Percentiles rank a stretch among this genome's conserved stretches.
phyloP scores from a whole-genome alignment of 2,113 vertebrate species.

The Caretta caretta region DNA sequence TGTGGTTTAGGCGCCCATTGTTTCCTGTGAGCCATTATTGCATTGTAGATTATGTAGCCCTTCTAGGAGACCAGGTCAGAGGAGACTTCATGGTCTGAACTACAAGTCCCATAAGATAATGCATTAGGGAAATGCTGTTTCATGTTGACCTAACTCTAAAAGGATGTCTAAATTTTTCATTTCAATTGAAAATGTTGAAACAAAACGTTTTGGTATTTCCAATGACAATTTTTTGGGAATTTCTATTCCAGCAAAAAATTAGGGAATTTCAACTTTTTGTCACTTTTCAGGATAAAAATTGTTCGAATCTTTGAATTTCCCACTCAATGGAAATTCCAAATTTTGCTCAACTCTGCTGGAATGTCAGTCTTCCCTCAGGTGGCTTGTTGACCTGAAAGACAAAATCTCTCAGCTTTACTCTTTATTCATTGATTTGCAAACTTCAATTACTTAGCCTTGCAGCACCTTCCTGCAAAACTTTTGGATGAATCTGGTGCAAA shows the following conservation, averaged over 20 bases:
- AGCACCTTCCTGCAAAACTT: neutral
- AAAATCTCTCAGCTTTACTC: neutral
- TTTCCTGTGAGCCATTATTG: neutral
- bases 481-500: neutral
- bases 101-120: neutral
- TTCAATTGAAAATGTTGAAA: neutral
- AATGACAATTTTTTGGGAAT: neutral
- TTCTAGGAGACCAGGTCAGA: neutral
- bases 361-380: neutral
- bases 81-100: neutral
- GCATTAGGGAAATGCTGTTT: neutral
- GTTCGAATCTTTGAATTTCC: no score
- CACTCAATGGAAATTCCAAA: no score
- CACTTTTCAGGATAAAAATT: no score
- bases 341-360: neutral
- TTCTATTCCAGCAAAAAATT: no score
- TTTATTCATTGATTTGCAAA: neutral
- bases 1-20: neutral
- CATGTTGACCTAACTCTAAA: neutral
- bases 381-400: no score
- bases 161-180: neutral
- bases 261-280: no score
- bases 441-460: neutral
- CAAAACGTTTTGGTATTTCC: neutral
- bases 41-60: neutral